These are phyloP conservation scores for Oophaga sylvatica DNA, from an alignment of 2,797 vertebrate species.

Conservation along the genomic window DNA sequence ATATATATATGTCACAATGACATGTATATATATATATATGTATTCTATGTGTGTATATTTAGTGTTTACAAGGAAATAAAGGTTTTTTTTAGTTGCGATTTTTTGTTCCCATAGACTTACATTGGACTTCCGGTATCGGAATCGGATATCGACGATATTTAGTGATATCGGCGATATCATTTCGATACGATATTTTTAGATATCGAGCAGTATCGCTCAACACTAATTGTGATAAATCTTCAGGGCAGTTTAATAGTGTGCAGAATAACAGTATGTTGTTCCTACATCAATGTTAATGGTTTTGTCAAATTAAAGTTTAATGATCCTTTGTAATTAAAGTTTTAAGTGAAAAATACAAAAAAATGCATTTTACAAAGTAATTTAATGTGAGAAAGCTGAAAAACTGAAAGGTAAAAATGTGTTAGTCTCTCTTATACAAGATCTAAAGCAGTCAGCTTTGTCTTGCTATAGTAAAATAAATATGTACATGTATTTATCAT, in stretches of 20 bases:
- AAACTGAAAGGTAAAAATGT: background rate
- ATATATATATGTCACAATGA: too few relatives aligned
- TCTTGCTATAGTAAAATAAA: background rate
- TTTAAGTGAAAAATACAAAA: background rate
- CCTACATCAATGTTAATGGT: constrained; percentile 20
- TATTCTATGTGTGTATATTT: too few relatives aligned
- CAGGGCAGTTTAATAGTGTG: constrained; percentile 38
- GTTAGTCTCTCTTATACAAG: background rate
- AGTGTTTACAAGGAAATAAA: too few relatives aligned
- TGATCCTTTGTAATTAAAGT: constrained; percentile 38
- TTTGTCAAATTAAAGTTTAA: constrained; percentile 47
- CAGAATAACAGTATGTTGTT: constrained; percentile 30
- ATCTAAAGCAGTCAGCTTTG: background rate
- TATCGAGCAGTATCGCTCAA: too few relatives aligned
- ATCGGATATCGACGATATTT: too few relatives aligned
- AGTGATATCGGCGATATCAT: too few relatives aligned
- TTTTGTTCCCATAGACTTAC: too few relatives aligned
- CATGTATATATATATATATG: too few relatives aligned
- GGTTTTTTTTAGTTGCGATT: too few relatives aligned
- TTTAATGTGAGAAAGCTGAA: background rate
- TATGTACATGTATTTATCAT: background rate
- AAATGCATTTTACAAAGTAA: constrained; percentile 4
- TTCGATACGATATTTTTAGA: too few relatives aligned
- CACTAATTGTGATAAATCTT: constrained; percentile 47
- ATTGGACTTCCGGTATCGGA: too few relatives aligned